phyloP scores from a whole-genome alignment of 2,797 vertebrate species.

The Eidolon dupreanum region DNA sequence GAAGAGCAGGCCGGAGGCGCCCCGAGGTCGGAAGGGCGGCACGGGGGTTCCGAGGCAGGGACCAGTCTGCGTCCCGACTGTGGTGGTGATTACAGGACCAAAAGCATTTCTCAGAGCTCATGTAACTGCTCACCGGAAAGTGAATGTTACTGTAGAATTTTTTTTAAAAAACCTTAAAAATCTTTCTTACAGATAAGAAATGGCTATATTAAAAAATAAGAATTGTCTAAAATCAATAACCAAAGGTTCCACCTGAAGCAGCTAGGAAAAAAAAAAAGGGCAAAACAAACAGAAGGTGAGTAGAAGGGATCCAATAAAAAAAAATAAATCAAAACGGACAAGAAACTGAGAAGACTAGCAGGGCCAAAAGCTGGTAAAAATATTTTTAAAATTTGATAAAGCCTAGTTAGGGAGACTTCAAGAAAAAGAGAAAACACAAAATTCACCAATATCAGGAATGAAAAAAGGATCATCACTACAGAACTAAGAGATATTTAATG shows the following conservation, averaged over 20 bases:
- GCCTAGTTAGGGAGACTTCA: not conserved
- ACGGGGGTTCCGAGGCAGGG: not conserved
- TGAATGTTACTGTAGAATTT: not conserved
- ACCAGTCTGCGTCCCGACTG: not conserved
- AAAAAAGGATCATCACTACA: not conserved
- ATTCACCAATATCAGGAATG: not conserved
- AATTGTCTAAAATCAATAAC: too few species aligned
- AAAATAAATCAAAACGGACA: not conserved
- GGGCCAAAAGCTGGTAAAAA: not conserved
- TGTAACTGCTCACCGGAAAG: not conserved
- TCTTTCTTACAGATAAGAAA: not conserved
- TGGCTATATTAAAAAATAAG: not conserved
- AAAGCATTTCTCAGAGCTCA: not conserved
- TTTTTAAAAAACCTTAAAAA: not conserved
- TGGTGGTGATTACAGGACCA: not conserved
- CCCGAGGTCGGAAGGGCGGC: too few species aligned
- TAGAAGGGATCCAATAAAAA: not conserved
- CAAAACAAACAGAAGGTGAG: not conserved
- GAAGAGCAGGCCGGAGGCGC: fast-evolving
- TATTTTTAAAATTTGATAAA: not conserved
- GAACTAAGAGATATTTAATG: not conserved
- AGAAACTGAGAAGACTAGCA: not conserved
- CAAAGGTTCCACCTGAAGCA: not conserved
- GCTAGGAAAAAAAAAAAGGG: not conserved
- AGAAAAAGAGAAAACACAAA: not conserved